These are phyloP conservation scores for Dolichopus griseipennis DNA, from an alignment of 2,888 invertebrate species.

Conservation along the genomic window DNA sequence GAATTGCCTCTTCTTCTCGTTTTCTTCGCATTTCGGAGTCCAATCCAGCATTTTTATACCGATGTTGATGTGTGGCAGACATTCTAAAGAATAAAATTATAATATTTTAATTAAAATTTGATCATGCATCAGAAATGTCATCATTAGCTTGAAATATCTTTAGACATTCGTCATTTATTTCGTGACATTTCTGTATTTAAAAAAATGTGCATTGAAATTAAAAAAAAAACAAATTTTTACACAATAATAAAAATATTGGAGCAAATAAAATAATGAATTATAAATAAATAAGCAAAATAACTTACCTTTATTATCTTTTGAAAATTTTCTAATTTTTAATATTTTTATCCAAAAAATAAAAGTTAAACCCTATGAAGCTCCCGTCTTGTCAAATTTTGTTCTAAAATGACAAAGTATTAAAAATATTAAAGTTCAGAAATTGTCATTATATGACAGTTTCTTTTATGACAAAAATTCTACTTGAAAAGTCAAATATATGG, in stretches of 20 bases:
- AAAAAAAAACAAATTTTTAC: too few species aligned
- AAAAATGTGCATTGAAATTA: not conserved
- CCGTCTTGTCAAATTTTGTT: not conserved
- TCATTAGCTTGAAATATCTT: not conserved
- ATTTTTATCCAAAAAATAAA: not conserved
- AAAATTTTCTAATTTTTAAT: not conserved
- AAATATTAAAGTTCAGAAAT: too few species aligned
- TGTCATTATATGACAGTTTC: too few species aligned
- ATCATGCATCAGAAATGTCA: not conserved
- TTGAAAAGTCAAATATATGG: too few species aligned
- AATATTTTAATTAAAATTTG: conserved; percentile 2
- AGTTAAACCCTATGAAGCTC: not conserved
- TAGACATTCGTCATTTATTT: not conserved
- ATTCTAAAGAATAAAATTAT: conserved; percentile 40
- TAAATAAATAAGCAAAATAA: not conserved
- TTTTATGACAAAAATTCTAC: too few species aligned
- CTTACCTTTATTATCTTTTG: not conserved
- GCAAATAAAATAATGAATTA: too few species aligned
- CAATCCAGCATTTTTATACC: conserved; percentile 88
- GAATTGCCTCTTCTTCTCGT: conserved; percentile 93
- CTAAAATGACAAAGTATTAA: not conserved
- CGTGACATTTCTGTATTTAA: not conserved
- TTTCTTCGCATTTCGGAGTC: conserved; percentile 86
- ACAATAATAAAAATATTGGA: too few species aligned
- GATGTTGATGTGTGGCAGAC: conserved; percentile 79